phyloP scores from a whole-genome alignment of 2,888 invertebrate genomes.

The Caenorhabditis plicata region DNA sequence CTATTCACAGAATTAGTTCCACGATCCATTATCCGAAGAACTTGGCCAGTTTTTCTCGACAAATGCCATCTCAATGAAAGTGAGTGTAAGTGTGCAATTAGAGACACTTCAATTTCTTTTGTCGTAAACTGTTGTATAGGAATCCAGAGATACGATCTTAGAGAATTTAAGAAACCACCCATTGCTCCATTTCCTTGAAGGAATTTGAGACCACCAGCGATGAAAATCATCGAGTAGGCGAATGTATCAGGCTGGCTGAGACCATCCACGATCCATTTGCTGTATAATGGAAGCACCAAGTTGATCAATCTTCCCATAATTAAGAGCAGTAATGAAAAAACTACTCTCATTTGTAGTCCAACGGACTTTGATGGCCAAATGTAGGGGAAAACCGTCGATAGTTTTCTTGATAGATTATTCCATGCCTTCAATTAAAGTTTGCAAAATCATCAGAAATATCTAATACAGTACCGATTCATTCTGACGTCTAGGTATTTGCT shows the following conservation, averaged over 20 bases:
- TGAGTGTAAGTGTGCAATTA: conserved; percentile 56
- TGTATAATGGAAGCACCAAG: conserved; percentile 88
- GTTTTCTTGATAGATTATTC: conserved; percentile 50
- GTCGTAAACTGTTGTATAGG: conserved; percentile 92
- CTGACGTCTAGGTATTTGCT: no score
- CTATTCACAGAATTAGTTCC: conserved; percentile 95
- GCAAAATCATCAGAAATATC: not conserved
- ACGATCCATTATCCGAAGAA: conserved; percentile 91
- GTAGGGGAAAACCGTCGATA: conserved; percentile 72
- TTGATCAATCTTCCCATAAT: conserved; percentile 82
- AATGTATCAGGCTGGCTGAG: conserved; percentile 72
- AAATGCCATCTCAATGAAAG: conserved; percentile 93
- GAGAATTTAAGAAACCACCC: conserved; percentile 82
- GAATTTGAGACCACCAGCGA: conserved; percentile 85
- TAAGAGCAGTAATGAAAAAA: conserved; percentile 80
- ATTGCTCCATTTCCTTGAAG: conserved; percentile 84
- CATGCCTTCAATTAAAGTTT: conserved; percentile 31
- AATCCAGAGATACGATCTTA: conserved; percentile 90
- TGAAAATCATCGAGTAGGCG: conserved; percentile 85
- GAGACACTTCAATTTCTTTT: conserved; percentile 77
- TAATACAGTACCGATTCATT: conserved; percentile 10
- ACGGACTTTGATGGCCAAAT: conserved; percentile 82
- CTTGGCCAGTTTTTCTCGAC: conserved; percentile 91
- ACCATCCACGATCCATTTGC: conserved; percentile 85
- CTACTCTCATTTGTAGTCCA: conserved; percentile 79